Percentiles rank a stretch among this genome's conserved stretches.
Conservation (phyloP, 2,113 vertebrate genomes). For the Odontophorus gujanensis region DNA sequence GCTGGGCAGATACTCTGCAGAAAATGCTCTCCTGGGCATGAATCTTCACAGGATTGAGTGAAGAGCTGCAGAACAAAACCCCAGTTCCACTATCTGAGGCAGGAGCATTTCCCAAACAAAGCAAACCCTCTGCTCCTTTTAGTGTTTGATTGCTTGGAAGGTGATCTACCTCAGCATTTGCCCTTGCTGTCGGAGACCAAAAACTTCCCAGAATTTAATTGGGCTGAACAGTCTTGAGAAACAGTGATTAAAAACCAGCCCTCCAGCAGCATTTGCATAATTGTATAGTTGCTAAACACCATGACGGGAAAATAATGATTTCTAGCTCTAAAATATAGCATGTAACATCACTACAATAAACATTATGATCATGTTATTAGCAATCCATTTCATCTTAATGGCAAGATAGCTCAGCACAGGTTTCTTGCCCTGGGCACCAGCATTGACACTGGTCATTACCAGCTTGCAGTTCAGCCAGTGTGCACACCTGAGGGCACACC, state of each 20-base stretch:
- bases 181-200: not conserved
- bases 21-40: not conserved
- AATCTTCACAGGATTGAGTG: not conserved
- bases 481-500: not conserved
- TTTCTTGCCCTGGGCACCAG: not conserved
- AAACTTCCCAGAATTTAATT: not conserved
- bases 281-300: not conserved
- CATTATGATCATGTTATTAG: accelerated
- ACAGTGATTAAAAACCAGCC: not conserved
- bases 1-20: not conserved
- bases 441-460: not conserved
- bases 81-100: accelerated
- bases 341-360: not conserved
- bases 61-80: not conserved
- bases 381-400: not conserved
- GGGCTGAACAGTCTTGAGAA: not conserved
- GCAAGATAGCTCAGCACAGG: accelerated
- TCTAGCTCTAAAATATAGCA: not conserved
- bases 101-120: not conserved
- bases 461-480: not conserved
- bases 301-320: not conserved
- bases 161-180: not conserved
- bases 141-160: not conserved
- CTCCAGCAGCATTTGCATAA: not conserved
- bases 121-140: not conserved